Evolutionary conservation across 37 sponge, comb jelly and placozoan species (phyloP), one percentile per base, ranked within the genome.

Genomic region (Cliona cf. orientalis): DNA sequence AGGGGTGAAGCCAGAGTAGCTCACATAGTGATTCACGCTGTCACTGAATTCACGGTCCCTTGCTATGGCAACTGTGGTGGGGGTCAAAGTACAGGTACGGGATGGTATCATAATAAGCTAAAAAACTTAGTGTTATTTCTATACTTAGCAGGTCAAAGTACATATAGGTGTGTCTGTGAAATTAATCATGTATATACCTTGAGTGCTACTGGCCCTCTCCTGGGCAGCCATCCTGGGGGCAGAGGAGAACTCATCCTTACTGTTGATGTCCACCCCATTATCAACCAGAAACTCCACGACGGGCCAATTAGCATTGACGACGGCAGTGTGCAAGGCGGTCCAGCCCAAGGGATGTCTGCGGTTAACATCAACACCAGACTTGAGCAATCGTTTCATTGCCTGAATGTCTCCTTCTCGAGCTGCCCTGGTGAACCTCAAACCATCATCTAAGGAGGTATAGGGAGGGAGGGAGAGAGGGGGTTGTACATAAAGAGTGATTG

Each of bases 1-100:
- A 3, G 97, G 86, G 32, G 97, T 94, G 76, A 95, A 94, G 3
- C 97, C 97, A 49, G 82, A 82, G 74, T 83, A 95, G 66, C 81
- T 90, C 34, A 80, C 80, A 60, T 64, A 63, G 69, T 86, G 89
- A 56, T 89, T 84, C 39, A 95, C 70, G 5, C 29, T 19, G 37
- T 65, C 68, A 43, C 73, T 66, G 81, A 95, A 95, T 17, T 93
- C 90, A 42, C 31, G 25, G 37, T 95, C 93, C 55, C 96, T 74
- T 17, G 81, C 21, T 19, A 7, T 67, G 55, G 85, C 72, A 73
- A 93, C 94, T 93, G 64, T 1, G 68, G 39, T 23, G 3, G 26
- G 5, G 33, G 58, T 21, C 25, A 21, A 21, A 62, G 45, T 38
- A 23, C 14, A 39, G 12, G 17, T 11, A 12, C 11, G 70, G n/a